These are phyloP conservation scores for Meteorus colon DNA, from an alignment of 2,888 invertebrate species.

Conservation along the genomic window DNA sequence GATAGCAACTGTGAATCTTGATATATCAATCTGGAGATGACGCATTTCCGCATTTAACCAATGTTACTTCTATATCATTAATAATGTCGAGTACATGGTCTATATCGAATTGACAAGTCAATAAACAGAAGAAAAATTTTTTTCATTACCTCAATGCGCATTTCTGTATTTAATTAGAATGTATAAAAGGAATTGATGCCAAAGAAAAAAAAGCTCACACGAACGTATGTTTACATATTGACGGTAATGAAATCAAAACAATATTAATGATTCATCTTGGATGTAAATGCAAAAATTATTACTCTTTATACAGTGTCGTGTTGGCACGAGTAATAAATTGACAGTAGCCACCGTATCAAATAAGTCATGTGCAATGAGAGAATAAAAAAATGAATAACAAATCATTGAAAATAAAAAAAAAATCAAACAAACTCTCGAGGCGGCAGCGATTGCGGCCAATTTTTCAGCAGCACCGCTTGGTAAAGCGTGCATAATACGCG, in stretches of 20 bases:
- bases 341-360: slow-evolving; percentile 35
- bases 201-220: too few relatives aligned
- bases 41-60: too few relatives aligned
- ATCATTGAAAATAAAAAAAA: slow-evolving; percentile 17
- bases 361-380: background rate
- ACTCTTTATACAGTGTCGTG: background rate
- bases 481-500: slow-evolving; percentile 66
- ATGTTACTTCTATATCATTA: too few relatives aligned
- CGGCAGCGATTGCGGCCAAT: slow-evolving; percentile 51
- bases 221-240: background rate
- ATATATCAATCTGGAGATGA: too few relatives aligned
- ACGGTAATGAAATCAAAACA: background rate
- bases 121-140: too few relatives aligned
- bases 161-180: too few relatives aligned
- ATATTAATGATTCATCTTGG: background rate
- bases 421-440: slow-evolving; percentile 10
- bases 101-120: too few relatives aligned
- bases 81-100: too few relatives aligned
- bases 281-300: slow-evolving; percentile 11
- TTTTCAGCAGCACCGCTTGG: slow-evolving; percentile 64
- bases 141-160: too few relatives aligned
- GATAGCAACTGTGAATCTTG: too few relatives aligned
- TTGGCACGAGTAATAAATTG: slow-evolving; percentile 31
- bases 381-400: slow-evolving; percentile 27
- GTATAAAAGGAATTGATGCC: too few relatives aligned